phyloP scores from a whole-genome alignment of 2,113 vertebrate species.

The Aegotheles bennettii region DNA sequence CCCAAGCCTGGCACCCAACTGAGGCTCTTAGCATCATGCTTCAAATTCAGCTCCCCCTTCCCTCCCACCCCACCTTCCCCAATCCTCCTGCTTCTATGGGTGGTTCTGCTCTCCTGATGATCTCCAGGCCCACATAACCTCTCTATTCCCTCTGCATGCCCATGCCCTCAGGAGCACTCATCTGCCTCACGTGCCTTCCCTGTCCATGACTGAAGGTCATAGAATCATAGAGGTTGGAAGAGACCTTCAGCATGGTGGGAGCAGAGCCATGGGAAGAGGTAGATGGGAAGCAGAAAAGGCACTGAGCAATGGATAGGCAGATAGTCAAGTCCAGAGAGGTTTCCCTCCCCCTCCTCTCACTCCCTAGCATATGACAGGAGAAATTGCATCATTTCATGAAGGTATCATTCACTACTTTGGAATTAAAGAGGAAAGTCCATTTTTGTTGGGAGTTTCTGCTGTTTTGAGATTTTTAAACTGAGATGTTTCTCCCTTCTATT shows the following conservation, averaged over 20 bases:
- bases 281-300: not conserved
- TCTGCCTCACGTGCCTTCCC: not conserved
- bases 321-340: not conserved
- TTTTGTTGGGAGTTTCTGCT: not conserved
- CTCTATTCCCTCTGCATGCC: not conserved
- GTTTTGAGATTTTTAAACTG: not conserved
- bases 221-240: too few relatives aligned
- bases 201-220: not conserved
- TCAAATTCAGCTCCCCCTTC: not conserved
- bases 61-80: not conserved
- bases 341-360: not conserved
- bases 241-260: not conserved
- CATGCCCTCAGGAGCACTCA: not conserved
- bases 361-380: not conserved
- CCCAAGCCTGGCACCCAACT: not conserved
- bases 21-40: not conserved
- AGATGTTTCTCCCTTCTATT: not conserved
- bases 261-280: not conserved
- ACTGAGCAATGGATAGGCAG: not conserved
- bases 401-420: not conserved
- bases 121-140: not conserved
- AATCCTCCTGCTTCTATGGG: not conserved
- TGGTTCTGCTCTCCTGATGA: not conserved
- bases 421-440: not conserved
- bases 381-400: not conserved